Base-by-base conservation (phyloP, 2,888 invertebrate species). In the Parthenolecanium corni region DNA sequence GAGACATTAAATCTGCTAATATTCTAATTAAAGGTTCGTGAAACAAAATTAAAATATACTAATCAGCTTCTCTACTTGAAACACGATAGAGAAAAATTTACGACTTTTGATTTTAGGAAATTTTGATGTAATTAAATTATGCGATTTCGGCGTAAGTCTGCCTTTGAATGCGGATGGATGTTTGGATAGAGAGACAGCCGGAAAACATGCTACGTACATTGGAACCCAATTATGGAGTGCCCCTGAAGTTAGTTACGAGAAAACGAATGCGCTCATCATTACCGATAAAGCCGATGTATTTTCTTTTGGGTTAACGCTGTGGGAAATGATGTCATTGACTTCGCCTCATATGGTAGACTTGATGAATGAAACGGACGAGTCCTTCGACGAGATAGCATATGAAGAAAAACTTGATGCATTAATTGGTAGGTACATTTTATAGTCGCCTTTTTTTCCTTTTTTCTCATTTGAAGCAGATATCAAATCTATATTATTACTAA, bases 1-100 rank as follows among this genome's bases (percentile, higher is more conserved):
- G 89, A 25, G 91, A 91, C 72, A 76, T 91, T 42, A 90, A 91
- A 74, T 89, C 89, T 0, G 85, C 81, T 71, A 91, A 91, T 71
- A 76, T 91, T 46, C 77, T 91, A 1, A 77, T 90, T 1, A 86
- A 88, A 67, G 74, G 74, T 66, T 69, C 24, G 54, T 58, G 20
- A 3, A 16, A 16, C 14, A 21, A n/a, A n/a, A n/a, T n/a, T n/a
- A n/a, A n/a, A n/a, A n/a, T n/a, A n/a, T 12, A 52, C 21, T 12
- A 16, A 16, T 21, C 16, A 2, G 16, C 3, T 1, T 3, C n/a
- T 40, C 2, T n/a, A n/a, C n/a, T n/a, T n/a, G n/a, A 23, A 2
- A 25, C 2, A 3, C 2, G 38, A 54, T n/a, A n/a, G n/a, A 20
- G 2, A 11, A 1, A 40, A 16, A 54, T 2, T 9, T 4, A 38